Evolutionary conservation across 2,113 vertebrate genomes (phyloP), one percentile per base, ranked within the genome.

Genomic region (Gambusia affinis): DNA sequence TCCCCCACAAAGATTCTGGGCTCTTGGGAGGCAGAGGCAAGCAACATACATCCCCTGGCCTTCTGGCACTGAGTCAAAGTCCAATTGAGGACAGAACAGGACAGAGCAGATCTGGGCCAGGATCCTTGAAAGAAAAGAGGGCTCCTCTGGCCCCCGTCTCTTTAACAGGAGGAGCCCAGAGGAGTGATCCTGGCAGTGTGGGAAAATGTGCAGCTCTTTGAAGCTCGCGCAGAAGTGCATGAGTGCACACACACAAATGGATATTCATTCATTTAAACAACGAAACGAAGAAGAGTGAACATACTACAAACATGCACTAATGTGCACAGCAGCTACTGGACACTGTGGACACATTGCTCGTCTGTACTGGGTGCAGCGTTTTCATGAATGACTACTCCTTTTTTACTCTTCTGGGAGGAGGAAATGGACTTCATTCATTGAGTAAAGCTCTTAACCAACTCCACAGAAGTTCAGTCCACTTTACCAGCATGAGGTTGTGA

Each of bases 111-210:
- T 89, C 82, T 78, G 14, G 87, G 84, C 89, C 87, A 89, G 90
- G 80, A 86, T 91, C 72, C 83, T 85, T 84, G 90, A 92, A 88
- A 93, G 89, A 94, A 95, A 93, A 92, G 88, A 91, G 75, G 75
- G 77, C 83, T 91, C 84, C 84, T 89, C 88, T 92, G 90, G 92
- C 90, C 77, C 51, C 81, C 54, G 44, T 83, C 85, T 90, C 91
- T 85, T 85, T 81, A 88, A 89, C 79, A 83, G 92, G 85, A 92
- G 88, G 82, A 92, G 88, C 88, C 91, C 89, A 90, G 85, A 87
- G 70, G 85, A 92, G 92, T 91, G 89, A 91, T 89, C 91, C 90
- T 93, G 93, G 92, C 89, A 93, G 93, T 94, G 94, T 95, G 94
- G 94, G 94, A 95, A 95, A 95, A 94, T 94, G 90, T 88, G 89